Conservation (phyloP, 2,113 vertebrate genomes). For the Bos javanicus region DNA sequence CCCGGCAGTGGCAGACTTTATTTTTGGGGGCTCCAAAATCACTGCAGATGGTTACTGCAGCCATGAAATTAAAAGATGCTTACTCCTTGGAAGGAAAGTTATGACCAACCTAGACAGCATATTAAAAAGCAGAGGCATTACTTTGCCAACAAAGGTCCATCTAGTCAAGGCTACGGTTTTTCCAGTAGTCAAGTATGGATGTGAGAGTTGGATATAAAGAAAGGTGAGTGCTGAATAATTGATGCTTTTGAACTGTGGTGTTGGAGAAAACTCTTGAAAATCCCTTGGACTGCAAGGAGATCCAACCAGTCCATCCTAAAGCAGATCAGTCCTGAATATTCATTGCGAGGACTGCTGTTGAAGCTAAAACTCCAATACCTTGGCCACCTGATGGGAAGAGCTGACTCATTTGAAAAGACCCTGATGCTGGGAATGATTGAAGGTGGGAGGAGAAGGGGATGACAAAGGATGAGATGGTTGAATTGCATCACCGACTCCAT, state of each 20-base stretch:
- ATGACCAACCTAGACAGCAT: not conserved
- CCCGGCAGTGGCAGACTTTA: not conserved
- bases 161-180: not conserved
- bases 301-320: not conserved
- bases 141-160: not conserved
- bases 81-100: not conserved
- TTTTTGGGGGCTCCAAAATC: fast-evolving
- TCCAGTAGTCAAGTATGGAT: not conserved
- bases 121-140: not conserved
- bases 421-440: not conserved
- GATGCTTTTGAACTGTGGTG: no score
- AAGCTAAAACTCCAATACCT: not conserved
- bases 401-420: not conserved
- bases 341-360: not conserved
- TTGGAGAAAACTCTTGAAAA: no score
- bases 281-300: no score
- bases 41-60: not conserved
- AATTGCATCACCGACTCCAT: not conserved
- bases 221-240: fast-evolving
- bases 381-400: not conserved
- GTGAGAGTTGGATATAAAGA: not conserved
- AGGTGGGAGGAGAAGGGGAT: not conserved
- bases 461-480: not conserved
- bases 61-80: not conserved
- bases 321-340: not conserved